Base-by-base conservation (phyloP, 2,113 vertebrate genomes). In the Aphyosemion australe region DNA sequence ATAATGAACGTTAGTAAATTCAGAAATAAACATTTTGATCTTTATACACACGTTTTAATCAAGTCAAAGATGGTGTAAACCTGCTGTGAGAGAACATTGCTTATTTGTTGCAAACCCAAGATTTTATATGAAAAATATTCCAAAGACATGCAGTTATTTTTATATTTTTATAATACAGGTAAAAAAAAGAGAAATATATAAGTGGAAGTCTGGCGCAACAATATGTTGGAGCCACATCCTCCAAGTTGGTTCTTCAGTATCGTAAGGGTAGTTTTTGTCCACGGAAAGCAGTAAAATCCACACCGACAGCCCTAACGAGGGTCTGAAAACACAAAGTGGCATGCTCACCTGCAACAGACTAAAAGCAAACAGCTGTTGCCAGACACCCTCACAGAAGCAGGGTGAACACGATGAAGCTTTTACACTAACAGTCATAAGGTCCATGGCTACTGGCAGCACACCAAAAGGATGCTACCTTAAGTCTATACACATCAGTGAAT, bases 361-460 rank as follows among this genome's bases (percentile, higher is more conserved):
- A 34, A 14, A 66, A 65, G 67, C 42, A 48, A 72, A 61, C 60
- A 39, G 53, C 61, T 61, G 65, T 49, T 65, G 54, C 56, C 20
- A 21, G 48, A 53, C 8, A 65, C 46, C 34, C 56, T 50, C n/a
- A 43, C 58, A 59, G 62, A 62, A 68, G 61, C 45, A 46, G 1
- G 62, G 45, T 8, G 48, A 2, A 55, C 67, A 45, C 65, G 13
- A 52, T 50, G 56, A 51, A 61, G 67, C 56, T 65, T 85, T 82
- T 67, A 88, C 73, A 78, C 61, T 84, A 92, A 93, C 92, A 92
- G 92, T 92, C 90, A 84, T 76, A n/a, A 82, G 89, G 91, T 92
- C 85, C 69, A 92, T 92, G 91, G 92, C 90, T 92, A 91, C 84
- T 12, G 83, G 87, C 84, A 64, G 86, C 58, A 43, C 64, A 70